phyloP scores from a whole-genome alignment of 2,888 invertebrate species.

The Eilema depressum region DNA sequence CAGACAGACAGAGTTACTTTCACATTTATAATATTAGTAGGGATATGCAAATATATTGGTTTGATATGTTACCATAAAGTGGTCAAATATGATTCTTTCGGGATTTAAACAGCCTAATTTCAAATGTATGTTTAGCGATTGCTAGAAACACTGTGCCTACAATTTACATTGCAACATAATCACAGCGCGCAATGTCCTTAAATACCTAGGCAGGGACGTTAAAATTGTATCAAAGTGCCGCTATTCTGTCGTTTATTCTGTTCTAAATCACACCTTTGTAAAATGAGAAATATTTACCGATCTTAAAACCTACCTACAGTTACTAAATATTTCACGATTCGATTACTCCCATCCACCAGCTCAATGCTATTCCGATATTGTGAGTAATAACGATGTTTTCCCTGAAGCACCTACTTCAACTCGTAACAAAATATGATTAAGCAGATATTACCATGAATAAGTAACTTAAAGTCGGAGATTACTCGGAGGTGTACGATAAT shows the following conservation, averaged over 20 bases:
- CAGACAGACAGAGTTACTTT: too few species aligned
- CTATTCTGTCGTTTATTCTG: too few species aligned
- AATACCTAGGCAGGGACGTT: too few species aligned
- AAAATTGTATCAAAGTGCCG: too few species aligned
- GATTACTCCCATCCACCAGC: neutral
- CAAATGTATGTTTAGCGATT: neutral
- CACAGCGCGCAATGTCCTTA: neutral
- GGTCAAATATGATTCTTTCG: too few species aligned
- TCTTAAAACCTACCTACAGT: neutral
- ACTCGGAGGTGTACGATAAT: constrained; percentile 3
- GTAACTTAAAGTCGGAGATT: neutral
- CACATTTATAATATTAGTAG: too few species aligned
- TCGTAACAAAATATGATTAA: constrained; percentile 17
- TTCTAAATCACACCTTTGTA: too few species aligned
- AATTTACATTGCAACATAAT: neutral
- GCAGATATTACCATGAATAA: constrained; percentile 26
- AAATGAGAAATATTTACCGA: too few species aligned
- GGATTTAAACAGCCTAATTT: too few species aligned
- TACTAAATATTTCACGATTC: neutral
- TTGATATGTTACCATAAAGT: too few species aligned
- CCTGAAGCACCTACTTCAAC: neutral
- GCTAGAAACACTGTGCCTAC: neutral
- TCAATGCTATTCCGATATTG: neutral
- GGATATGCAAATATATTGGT: too few species aligned
- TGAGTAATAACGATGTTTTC: constrained; percentile 5